Base-by-base conservation (phyloP, 1,140 invertebrate species). In the Hylyphantes graminicola region DNA sequence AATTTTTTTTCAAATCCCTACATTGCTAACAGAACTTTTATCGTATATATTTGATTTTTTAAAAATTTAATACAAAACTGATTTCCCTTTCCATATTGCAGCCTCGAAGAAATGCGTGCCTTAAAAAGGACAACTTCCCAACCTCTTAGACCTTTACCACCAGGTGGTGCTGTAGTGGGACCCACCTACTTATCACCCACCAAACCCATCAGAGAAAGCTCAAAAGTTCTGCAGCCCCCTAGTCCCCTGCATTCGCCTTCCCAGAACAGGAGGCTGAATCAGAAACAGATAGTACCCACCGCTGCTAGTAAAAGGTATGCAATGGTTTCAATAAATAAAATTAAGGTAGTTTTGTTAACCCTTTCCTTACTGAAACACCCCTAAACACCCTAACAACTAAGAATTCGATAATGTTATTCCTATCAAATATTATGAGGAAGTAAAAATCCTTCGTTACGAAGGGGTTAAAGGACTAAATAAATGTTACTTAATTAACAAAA, bases 241-340 rank as follows among this genome's bases (percentile, higher is more conserved):
- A 76, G 73, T 70, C 82, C 82, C 35, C 12, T 70, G 3, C 70
- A 72, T 61, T 85, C 82, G 48, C 82, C 82, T 11, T 13, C 65
- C 17, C 82, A 85, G 51, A 76, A 59, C 63, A 53, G 82, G 53
- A 76, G 72, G 63, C 6, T 61, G 12, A 77, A 35, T 68, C 64
- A 57, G 17, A 85, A 85, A 53, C 64, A 67, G 70, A 77, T 15
- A 59, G 59, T 68, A 13, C 74, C 82, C 17, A 75, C 50, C 54
- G 74, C 74, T 61, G 82, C 74, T 48, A 77, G 74, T 72, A 85
- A 85, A 85, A 85, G 82, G 82, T 85, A 53, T 63, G 54, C 50
- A 11, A 50, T 64, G 12, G 9, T 54, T 68, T 2, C n/a, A 19
- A 67, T 68, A 3, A 21, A 35, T n/a, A 35, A 35, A 35, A 35